A percentile compares a stretch with the other conserved stretches of the same genome.
phyloP scores from a whole-genome alignment of 2,888 invertebrate species.

The Nomada ruficornis region DNA sequence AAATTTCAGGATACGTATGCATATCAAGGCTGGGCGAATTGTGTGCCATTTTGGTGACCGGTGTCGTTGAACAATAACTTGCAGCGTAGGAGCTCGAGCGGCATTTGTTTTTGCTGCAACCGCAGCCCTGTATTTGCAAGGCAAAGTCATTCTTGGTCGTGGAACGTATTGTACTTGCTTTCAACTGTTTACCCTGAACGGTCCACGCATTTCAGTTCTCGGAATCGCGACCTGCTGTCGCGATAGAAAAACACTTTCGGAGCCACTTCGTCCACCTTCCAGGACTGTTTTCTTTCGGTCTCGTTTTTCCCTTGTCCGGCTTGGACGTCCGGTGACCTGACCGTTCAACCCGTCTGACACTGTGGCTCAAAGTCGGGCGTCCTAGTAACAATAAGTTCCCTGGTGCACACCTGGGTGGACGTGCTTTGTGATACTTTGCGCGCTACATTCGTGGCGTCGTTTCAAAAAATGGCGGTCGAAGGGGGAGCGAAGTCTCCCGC shows the following conservation, averaged over 20 bases:
- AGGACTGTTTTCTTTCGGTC: slow-evolving; percentile 15
- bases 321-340: slow-evolving; percentile 39
- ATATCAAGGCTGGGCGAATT: not conserved
- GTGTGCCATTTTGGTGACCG: not conserved
- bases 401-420: not conserved
- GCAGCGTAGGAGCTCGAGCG: not conserved
- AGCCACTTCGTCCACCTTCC: not conserved
- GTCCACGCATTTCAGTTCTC: not conserved
- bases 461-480: slow-evolving; percentile 41
- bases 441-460: slow-evolving; percentile 39
- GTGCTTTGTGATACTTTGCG: slow-evolving; percentile 12
- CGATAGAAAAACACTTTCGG: slow-evolving; percentile 1
- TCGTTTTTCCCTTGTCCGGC: not conserved
- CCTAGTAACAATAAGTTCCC: too few relatives aligned
- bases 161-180: not conserved
- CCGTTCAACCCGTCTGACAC: not conserved
- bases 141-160: not conserved
- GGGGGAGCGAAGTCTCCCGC: slow-evolving; percentile 33
- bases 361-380: slow-evolving; percentile 4
- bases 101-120: not conserved
- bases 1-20: too few relatives aligned
- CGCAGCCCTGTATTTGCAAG: not conserved
- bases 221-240: not conserved
- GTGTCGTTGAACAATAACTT: not conserved
- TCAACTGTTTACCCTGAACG: slow-evolving; percentile 9